Base-by-base conservation (phyloP, 2,888 invertebrate species). In the Pedicia rivosa region DNA sequence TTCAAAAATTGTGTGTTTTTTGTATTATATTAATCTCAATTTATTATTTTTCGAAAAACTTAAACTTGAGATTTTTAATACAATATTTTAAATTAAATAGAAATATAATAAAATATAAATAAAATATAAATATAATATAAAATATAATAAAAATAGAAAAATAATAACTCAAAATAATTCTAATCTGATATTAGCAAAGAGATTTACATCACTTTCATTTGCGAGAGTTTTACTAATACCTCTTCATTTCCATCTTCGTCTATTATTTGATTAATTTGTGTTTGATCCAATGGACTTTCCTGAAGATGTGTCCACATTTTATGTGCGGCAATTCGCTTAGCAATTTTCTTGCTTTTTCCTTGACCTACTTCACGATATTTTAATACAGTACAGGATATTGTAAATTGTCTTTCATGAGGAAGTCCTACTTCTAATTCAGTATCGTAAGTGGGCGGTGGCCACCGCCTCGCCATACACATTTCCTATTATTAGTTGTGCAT, bases 331-430 rank as follows among this genome's bases (percentile, higher is more conserved):
- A 86, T 77, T n/a, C 94, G 71, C 62, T 97, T 97, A 3, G 95
- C 94, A 35, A 91, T 68, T 59, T 95, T 95, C 67, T 97, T 97
- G 36, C 91, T 92, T 54, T 92, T 90, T 12, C 92, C 94, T 26
- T 78, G 78, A 35, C 88, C 87, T 25, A 78, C 66, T 62, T 92
- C 90, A 17, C 78, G 74, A 49, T 81, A 78, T 50, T 83, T 87
- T 47, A 87, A 67, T 48, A 94, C 79, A 37, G 78, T 78, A 56
- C 95, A 94, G 4, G 83, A 77, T 51, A 94, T 90, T 0, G 91
- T 86, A 55, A 95, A 97, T 47, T 87, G 82, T 27, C 91, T 72
- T 57, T 92, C 92, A 55, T 94, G 94, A 1, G 94, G 92, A 41
- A 91, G 66, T 27, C 94, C 72, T 57, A 56, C 46, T 48, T 56